Evolutionary conservation across 37 sponge, comb jelly and placozoan genomes (phyloP), one percentile per base, ranked within the genome.

Genomic region (Beroe ovata): DNA sequence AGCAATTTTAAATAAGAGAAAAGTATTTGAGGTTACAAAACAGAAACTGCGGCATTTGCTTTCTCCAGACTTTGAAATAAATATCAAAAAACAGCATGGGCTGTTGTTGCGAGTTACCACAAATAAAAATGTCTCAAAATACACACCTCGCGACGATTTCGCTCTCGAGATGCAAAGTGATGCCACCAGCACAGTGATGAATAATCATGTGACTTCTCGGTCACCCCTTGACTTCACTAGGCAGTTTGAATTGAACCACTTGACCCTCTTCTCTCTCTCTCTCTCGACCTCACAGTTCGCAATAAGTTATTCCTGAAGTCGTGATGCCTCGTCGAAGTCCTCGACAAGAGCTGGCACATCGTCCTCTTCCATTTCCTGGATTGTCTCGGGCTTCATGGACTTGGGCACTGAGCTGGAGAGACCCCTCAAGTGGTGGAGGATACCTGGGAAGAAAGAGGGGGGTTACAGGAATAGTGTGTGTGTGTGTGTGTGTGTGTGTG

Each of bases 341-440:
- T 66, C 69, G 4, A 33, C 69, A 1, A 66, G 36, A 66, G 69
- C 69, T 11, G 69, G 69, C 2, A 66, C 69, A 33, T 66, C 69
- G 69, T 66, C 69, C 69, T 66, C 69, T 18, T 34, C 36, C 30
- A 66, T 30, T 11, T 29, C 35, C 22, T 20, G 63, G 6, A 61
- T 61, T 20, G 63, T 26, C 26, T 61, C 63, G 34, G 69, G 69
- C 30, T 66, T 66, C 36, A 34, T 66, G 2, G 33, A 30, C 36
- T 66, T 66, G 33, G 69, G 69, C 36, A 66, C 32, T 34, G 69
- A 66, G 69, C 69, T 66, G 36, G 69, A 66, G 16, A 66, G 69
- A 29, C 69, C 69, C 36, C 25, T 30, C 30, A 66, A 32, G 36
- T 66, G 69, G 35, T 66, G 69, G 36, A 66, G 25, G 14, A 66